Conservation (phyloP, 2,888 invertebrate genomes). For the Agrenia bidenticulata region DNA sequence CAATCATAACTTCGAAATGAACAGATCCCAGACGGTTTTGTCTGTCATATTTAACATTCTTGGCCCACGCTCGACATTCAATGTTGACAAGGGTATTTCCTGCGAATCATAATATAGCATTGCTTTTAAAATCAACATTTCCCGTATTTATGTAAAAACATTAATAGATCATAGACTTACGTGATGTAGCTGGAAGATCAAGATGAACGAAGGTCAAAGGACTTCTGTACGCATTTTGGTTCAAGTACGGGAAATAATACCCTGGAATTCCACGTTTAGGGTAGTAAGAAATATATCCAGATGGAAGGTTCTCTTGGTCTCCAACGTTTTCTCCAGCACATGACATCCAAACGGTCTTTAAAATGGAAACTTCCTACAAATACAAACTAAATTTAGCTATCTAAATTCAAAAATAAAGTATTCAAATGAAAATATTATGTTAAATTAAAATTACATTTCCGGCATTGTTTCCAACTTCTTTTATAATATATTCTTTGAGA, state of each 20-base stretch:
- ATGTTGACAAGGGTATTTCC: slow-evolving; percentile 70
- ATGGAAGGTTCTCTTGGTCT: slow-evolving; percentile 20
- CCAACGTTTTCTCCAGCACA: slow-evolving; percentile 23
- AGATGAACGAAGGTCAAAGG: slow-evolving; percentile 80
- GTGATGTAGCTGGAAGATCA: slow-evolving; percentile 70
- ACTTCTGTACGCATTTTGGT: slow-evolving; percentile 19
- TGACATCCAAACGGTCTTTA: slow-evolving; percentile 23
- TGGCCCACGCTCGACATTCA: slow-evolving; percentile 22
- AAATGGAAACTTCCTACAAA: slow-evolving; percentile 39
- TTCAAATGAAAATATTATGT: neutral
- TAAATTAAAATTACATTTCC: slow-evolving; percentile 1
- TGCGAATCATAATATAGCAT: slow-evolving; percentile 58
- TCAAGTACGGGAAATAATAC: slow-evolving; percentile 22
- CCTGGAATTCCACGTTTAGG: slow-evolving; percentile 19
- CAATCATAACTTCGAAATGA: slow-evolving; percentile 19
- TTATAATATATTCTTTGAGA: slow-evolving; percentile 5
- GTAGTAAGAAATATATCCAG: slow-evolving; percentile 4
- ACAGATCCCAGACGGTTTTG: slow-evolving; percentile 2
- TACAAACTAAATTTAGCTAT: too few relatives aligned
- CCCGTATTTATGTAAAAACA: neutral
- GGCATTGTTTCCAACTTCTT: slow-evolving; percentile 6
- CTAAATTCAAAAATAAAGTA: too few relatives aligned
- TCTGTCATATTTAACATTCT: slow-evolving; percentile 14
- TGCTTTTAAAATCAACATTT: neutral
- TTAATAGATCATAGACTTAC: slow-evolving; percentile 62